Base-by-base conservation (phyloP, 2,113 vertebrate species). In the Cebidichthys violaceus region DNA sequence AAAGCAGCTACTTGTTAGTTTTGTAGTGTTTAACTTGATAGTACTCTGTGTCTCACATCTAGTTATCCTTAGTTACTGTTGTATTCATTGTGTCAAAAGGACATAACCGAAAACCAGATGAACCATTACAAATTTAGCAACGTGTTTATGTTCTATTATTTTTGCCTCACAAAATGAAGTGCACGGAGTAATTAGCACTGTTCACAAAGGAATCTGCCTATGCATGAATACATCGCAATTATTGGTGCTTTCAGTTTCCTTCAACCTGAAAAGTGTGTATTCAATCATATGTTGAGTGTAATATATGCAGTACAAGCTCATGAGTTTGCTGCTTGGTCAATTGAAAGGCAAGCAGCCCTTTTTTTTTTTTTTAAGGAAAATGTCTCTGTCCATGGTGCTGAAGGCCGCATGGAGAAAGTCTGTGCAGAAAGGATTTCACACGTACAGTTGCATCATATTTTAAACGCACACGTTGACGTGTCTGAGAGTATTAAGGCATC, bases 311-410 rank as follows among this genome's bases (percentile, higher is more conserved):
- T 20, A 14, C 15, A 54, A 45, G 35, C 35, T 55, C 33, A 14
- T 39, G 17, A 76, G 41, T 11, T 17, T 55, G 43, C 24, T 22
- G 20, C 57, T 24, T 11, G 41, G 27, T 50, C 17, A 61, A 1
- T 59, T 70, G 9, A 47, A 37, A 50, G 43, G 22, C 22, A 52
- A 39, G 18, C 33, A 35, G 31, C 18, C 20, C 27, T 71, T 18
- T 52, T 18, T 10, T 6, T 20, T 22, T 71, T 18, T 52, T 18
- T 10, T 6, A 20, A 68, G 9, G 15, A 24, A 65, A 75, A 74
- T 50, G 67, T 41, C 77, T 76, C 87, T 86, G 61, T 89, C 86
- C 78, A 20, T 84, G 83, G 78, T 81, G 29, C 84, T 91, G 83
- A 82, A 82, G 31, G 57, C 41, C 43, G n/a, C 10, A 29, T 5